phyloP scores from a whole-genome alignment of 2,888 invertebrate species.

The Xestobium rufovillosum region DNA sequence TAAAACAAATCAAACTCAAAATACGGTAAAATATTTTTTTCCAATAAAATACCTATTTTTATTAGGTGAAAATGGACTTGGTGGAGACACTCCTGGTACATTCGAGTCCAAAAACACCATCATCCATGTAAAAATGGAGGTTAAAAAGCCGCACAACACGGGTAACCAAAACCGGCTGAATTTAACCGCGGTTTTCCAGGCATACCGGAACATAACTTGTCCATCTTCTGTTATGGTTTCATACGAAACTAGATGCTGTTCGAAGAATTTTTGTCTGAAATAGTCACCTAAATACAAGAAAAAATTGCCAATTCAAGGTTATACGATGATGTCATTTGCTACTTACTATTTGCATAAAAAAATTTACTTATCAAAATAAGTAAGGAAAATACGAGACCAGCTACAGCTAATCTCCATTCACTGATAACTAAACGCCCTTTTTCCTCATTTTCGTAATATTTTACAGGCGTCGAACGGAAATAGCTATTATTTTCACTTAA shows the following conservation, averaged over 20 bases:
- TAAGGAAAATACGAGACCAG: conserved; percentile 34
- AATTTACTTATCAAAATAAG: conserved; percentile 33
- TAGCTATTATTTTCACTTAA: conserved; percentile 20
- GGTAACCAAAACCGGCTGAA: conserved; percentile 39
- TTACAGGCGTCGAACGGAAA: neutral
- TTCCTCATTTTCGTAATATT: neutral
- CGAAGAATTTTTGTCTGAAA: conserved; percentile 28
- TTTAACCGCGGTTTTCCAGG: conserved; percentile 34
- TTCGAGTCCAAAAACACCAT: conserved; percentile 56
- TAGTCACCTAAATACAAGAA: conserved; percentile 28
- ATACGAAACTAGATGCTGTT: conserved; percentile 32
- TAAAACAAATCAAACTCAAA: conserved; percentile 28
- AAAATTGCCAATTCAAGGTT: neutral
- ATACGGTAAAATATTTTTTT: too few species aligned
- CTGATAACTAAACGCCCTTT: conserved; percentile 24
- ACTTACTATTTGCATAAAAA: conserved; percentile 36
- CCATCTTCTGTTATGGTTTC: conserved; percentile 36
- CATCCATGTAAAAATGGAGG: conserved; percentile 50
- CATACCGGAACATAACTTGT: conserved; percentile 34
- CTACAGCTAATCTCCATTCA: conserved; percentile 35
- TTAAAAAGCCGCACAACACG: conserved; percentile 43
- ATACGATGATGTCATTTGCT: conserved; percentile 11
- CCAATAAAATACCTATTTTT: conserved; percentile 46
- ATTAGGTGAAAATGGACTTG: conserved; percentile 49
- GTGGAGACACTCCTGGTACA: conserved; percentile 53